Evolutionary conservation across 1,140 invertebrate genomes (phyloP), one percentile per base, ranked within the genome.

Genomic region (Pachyrhynchus sulphureomaculatus): DNA sequence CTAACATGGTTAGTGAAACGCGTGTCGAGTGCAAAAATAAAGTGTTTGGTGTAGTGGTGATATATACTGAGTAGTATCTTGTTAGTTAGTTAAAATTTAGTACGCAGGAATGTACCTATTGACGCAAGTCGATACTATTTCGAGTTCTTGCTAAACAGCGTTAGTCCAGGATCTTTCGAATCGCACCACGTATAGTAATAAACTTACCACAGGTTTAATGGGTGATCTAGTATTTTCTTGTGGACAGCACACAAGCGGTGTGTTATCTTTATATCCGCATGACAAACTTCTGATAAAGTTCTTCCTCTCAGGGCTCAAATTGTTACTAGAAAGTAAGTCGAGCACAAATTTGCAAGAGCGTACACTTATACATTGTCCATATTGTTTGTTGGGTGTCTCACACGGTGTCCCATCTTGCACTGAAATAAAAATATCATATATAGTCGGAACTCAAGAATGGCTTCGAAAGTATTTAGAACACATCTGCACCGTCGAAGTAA

Each of bases 181-280:
- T 36, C 37, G 10, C 6, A 36, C 6, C n/a, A 17, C 17, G 17
- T n/a, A n/a, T 45, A 9, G 8, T 18, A 45, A 17, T 29, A 13
- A 4, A 48, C 39, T 45, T 33, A 56, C 53, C 10, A 34, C 32
- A 33, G 33, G 4, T 4, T 13, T 23, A 24, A 23, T 1, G 8
- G 45, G n/a, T 6, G 23, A 39, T 23, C 52, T 57, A 9, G 42
- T 49, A 17, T 26, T 57, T 33, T 34, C 17, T 47, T 41, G 18
- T 9, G 77, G 76, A 63, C 83, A 84, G 33, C 83, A 83, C 4
- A 85, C 81, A 63, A 79, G 72, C 12, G 83, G 82, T 53, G 78
- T 74, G 2, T 42, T 58, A 13, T 77, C 78, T 26, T 80, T 75
- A 45, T 76, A 83, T 0, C 79, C 79, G 63, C 86, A 87, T 8